Evolutionary conservation across 2,113 vertebrate species (phyloP), one percentile per base, ranked within the genome.

Genomic region (Macrotis lagotis): DNA sequence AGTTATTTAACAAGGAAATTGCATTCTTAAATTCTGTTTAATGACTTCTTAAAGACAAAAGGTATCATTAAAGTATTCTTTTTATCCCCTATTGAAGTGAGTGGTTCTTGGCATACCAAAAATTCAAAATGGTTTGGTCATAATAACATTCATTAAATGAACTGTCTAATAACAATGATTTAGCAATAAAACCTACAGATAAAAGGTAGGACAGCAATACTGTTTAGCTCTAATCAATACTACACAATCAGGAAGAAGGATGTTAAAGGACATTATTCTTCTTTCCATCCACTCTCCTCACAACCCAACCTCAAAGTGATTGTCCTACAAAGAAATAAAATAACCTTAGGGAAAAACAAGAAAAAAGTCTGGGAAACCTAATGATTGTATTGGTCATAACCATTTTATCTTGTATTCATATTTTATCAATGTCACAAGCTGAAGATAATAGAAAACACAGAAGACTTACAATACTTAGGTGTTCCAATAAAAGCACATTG

Each of bases 21-120:
- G 90, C 48, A 95, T 3, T 66, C 92, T 90, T 90, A 90, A 88
- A 31, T 95, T 95, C 53, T 44, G 3, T 44, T 91, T 95, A 95
- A 31, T 91, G 83, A 25, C 44, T 89, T 66, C 22, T 55, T 90
- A 91, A 19, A 94, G 8, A 95, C 50, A 95, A 83, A 95, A 94
- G 6, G 9, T 1, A 51, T 47, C 51, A 59, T 88, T 93, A 92
- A 94, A 90, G 12, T 16, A 93, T 94, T 50, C 3, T 37, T 95
- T 92, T 51, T 52, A 94, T 91, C 91, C 44, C 52, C 3, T 91
- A 16, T 88, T 91, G 0, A 94, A 88, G 66, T 51, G 50, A 95
- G 51, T 0, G 31, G 5, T 3, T 95, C 93, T 93, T 55, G 89
- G 3, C 94, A 2, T 0, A 0, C 0, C 16, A 91, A 88, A 48